Percentiles rank a stretch among this genome's conserved stretches.
Conservation (phyloP, 1,140 invertebrate genomes). For the Homalodisca vitripennis region DNA sequence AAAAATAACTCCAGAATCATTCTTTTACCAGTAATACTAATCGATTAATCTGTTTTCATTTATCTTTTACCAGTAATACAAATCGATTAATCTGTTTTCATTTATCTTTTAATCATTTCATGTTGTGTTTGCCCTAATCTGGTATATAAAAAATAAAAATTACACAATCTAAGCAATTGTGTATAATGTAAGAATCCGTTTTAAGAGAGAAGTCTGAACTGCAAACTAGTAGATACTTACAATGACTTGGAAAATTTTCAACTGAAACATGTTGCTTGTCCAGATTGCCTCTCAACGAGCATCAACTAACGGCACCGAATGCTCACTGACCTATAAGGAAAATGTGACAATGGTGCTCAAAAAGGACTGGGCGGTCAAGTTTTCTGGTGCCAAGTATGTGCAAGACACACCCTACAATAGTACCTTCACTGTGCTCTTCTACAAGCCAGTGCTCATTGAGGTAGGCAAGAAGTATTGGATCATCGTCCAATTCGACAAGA, state of each 20-base stretch:
- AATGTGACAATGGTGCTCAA: constrained; percentile 28
- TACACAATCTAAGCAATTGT: too few species aligned
- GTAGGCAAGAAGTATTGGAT: constrained; percentile 28
- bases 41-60: too few species aligned
- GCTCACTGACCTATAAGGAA: constrained; percentile 15
- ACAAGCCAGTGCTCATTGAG: constrained; percentile 22
- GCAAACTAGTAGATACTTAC: too few species aligned
- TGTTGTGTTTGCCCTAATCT: too few species aligned
- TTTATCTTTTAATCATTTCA: too few species aligned
- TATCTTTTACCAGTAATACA: too few species aligned
- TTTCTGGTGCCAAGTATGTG: constrained; percentile 19
- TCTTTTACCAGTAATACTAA: too few species aligned
- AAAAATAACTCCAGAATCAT: too few species aligned
- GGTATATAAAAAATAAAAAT: too few species aligned
- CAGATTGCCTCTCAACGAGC: constrained; percentile 28
- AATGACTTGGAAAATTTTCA: neutral
- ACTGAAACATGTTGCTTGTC: neutral
- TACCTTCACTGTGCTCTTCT: constrained; percentile 7
- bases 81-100: too few species aligned
- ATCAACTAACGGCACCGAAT: neutral
- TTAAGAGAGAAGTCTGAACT: neutral
- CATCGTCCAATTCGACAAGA: constrained; percentile 27
- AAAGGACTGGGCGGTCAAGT: constrained; percentile 31
- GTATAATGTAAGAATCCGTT: too few species aligned
- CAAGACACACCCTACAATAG: constrained; percentile 1